phyloP scores from a whole-genome alignment of 2,888 invertebrate genomes.

The Meganola albula region DNA sequence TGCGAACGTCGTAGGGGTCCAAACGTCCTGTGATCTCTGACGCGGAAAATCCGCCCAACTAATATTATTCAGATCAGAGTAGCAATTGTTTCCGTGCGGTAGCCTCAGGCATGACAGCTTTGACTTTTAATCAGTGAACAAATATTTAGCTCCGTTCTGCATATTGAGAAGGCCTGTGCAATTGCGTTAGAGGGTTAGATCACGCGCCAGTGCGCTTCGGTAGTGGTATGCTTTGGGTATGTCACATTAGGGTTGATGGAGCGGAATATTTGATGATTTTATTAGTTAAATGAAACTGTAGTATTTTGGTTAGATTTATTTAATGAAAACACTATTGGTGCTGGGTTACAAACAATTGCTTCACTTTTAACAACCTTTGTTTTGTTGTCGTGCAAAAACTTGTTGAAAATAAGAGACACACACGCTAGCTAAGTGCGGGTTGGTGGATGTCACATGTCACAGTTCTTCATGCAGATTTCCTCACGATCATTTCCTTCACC shows the following conservation, averaged over 20 bases:
- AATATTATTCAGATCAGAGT: conserved; percentile 67
- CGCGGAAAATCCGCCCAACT: conserved; percentile 58
- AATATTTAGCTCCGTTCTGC: conserved; percentile 62
- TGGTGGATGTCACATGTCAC: no score
- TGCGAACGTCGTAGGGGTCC: conserved; percentile 21
- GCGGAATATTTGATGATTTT: conserved; percentile 18
- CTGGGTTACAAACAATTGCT: no score
- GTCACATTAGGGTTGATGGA: conserved; percentile 44
- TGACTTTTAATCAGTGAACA: conserved; percentile 73
- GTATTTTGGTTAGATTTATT: no score
- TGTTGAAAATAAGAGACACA: no score
- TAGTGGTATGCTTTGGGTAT: conserved; percentile 47
- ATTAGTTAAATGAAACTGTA: no score
- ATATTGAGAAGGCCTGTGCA: conserved; percentile 71
- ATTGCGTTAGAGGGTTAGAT: conserved; percentile 61
- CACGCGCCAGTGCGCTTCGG: conserved; percentile 46
- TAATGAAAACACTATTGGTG: no score
- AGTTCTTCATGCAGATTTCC: no score
- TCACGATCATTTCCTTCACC: no score
- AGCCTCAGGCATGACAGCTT: conserved; percentile 60
- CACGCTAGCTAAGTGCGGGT: no score
- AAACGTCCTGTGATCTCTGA: conserved; percentile 57
- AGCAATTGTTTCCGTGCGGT: conserved; percentile 55
- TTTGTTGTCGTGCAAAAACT: no score
- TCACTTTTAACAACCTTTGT: no score